These are phyloP conservation scores for Philopedon plagiatum DNA, from an alignment of 2,888 invertebrate species.

Conservation along the genomic window DNA sequence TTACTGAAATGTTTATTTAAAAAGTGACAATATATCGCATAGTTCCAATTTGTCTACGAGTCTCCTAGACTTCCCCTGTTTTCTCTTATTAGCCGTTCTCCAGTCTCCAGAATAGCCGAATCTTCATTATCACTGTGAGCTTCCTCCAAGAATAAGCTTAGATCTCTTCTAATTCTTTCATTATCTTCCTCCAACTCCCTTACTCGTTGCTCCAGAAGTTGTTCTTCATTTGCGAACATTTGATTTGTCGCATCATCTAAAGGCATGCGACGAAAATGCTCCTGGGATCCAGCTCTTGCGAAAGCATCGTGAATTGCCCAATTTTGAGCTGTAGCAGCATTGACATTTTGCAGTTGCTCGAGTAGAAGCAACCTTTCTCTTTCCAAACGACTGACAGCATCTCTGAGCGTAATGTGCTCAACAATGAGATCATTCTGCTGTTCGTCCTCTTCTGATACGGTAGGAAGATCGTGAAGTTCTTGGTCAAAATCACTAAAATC, in stretches of 20 bases:
- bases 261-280: slow-evolving; percentile 17
- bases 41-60: slow-evolving; percentile 45
- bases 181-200: slow-evolving; percentile 56
- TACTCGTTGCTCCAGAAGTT: slow-evolving; percentile 53
- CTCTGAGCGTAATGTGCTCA: slow-evolving; percentile 39
- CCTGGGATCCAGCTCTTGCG: slow-evolving; percentile 38
- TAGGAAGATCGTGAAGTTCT: slow-evolving; percentile 36
- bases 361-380: slow-evolving; percentile 47
- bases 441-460: slow-evolving; percentile 43
- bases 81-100: slow-evolving; percentile 34
- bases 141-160: slow-evolving; percentile 47
- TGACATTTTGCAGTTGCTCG: slow-evolving; percentile 41
- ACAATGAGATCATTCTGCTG: not conserved
- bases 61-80: slow-evolving; percentile 34
- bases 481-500: slow-evolving; percentile 16
- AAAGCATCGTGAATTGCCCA: not conserved
- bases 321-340: not conserved
- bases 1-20: not conserved
- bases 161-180: slow-evolving; percentile 51
- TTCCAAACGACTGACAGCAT: slow-evolving; percentile 47
- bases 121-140: slow-evolving; percentile 43
- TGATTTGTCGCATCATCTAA: slow-evolving; percentile 56
- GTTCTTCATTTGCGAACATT: slow-evolving; percentile 52
- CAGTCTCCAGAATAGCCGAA: slow-evolving; percentile 6
- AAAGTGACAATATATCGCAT: slow-evolving; percentile 3